Conservation (phyloP, 2,888 invertebrate genomes). For the Harpalus rufipes region DNA sequence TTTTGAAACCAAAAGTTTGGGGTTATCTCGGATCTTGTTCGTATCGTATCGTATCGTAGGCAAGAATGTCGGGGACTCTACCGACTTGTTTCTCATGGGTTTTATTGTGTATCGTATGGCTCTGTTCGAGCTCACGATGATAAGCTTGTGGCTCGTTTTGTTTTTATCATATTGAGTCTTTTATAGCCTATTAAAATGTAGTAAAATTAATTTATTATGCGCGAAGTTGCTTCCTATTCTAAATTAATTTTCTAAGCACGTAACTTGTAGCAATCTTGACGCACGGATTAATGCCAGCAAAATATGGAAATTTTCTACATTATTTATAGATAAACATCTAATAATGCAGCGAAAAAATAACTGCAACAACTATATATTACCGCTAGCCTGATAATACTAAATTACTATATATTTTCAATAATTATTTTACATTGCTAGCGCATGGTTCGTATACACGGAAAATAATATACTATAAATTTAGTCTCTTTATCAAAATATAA, state of each 20-base stretch:
- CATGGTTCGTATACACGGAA: background rate
- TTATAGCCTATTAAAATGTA: conserved; percentile 53
- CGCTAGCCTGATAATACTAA: conserved; percentile 17
- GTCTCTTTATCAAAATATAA: conserved; percentile 1
- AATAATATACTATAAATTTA: conserved; percentile 8
- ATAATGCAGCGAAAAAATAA: conserved; percentile 27
- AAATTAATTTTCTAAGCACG: conserved; percentile 53
- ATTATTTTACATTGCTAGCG: conserved; percentile 23
- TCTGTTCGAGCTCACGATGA: background rate
- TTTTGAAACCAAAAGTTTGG: background rate
- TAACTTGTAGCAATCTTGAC: conserved; percentile 41
- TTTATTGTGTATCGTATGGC: conserved; percentile 7
- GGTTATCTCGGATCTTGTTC: background rate
- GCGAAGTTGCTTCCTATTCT: conserved; percentile 42
- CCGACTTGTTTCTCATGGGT: background rate
- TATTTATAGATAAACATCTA: conserved; percentile 48
- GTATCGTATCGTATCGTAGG: background rate
- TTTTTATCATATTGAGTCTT: conserved; percentile 25
- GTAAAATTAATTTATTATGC: conserved; percentile 53
- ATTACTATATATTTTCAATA: conserved; percentile 43
- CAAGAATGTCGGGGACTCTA: background rate
- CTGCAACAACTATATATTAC: background rate
- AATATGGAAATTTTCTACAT: conserved; percentile 45
- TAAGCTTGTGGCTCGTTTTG: conserved; percentile 13
- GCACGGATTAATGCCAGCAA: background rate